Conservation (phyloP, 2,888 invertebrate genomes). For the Sarcophaga caerulescens region DNA sequence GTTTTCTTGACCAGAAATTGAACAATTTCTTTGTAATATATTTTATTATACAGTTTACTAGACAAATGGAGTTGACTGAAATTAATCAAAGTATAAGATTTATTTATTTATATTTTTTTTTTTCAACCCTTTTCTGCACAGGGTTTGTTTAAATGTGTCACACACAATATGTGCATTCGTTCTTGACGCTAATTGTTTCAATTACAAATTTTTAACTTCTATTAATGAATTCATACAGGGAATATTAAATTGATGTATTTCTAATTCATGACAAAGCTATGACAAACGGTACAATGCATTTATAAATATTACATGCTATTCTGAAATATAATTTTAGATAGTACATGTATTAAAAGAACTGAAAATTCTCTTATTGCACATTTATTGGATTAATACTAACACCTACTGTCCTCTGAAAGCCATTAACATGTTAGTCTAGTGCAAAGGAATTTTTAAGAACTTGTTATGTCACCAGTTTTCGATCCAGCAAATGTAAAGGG, state of each 20-base stretch:
- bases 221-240: neutral
- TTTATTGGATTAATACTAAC: no score
- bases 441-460: no score
- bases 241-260: neutral
- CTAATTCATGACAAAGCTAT: no score
- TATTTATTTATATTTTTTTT: conserved; percentile 30
- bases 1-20: conserved; percentile 30
- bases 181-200: neutral
- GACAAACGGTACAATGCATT: no score
- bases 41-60: conserved; percentile 14
- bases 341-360: no score
- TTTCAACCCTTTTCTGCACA: conserved; percentile 20
- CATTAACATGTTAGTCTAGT: no score
- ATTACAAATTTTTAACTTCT: neutral
- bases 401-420: no score
- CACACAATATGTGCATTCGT: neutral
- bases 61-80: neutral
- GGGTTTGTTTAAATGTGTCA: conserved; percentile 35
- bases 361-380: no score
- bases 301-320: no score
- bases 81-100: conserved; percentile 59
- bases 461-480: no score
- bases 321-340: no score
- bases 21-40: conserved; percentile 7
- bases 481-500: no score